Evolutionary conservation across 2,797 vertebrate genomes (phyloP), one percentile per base, ranked within the genome.

Genomic region (Tamandua tetradactyla): DNA sequence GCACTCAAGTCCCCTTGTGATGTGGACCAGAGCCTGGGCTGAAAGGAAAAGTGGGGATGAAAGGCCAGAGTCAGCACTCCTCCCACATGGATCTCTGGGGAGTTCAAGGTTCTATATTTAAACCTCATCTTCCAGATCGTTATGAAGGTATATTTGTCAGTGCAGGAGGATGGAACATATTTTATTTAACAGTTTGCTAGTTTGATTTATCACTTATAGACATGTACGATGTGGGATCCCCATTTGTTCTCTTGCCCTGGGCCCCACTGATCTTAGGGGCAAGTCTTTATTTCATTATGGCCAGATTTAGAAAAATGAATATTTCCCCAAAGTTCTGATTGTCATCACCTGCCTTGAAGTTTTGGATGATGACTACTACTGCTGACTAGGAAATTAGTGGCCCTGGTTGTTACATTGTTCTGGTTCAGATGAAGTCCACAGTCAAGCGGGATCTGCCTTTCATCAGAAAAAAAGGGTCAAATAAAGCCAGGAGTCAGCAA

Each of bases 401-500:
- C 42, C 90, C 69, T 47, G 25, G 44, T 32, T 22, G 23, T 87
- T 94, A 10, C 71, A 57, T 91, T 86, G 62, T 69, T 69, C 71
- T 72, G 59, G 68, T 62, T 91, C 47, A 72, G 78, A 87, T 57
- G 83, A 81, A 81, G 49, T 32, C 55, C 22, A 94, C 75, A 83
- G 59, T 88, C 92, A 91, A 75, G 40, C 86, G 64, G 86, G 74
- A 81, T 40, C 68, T 88, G 61, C 57, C 59, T 95, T 93, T 94
- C 88, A 86, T 89, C 37, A 87, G 71, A 69, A 83, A 83, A 93
- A 87, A 93, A 87, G 61, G 66, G 71, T 91, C 76, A 94, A 84
- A 42, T 22, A 76, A 74, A 57, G 66, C 61, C 72, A 10, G 15
- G 15, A 89, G 71, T n/a, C 14, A 57, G 80, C 44, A 86, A 52